Evolutionary conservation across 2,113 vertebrate species (phyloP), one percentile per base, ranked within the genome.

Genomic region (Sciurus niger): DNA sequence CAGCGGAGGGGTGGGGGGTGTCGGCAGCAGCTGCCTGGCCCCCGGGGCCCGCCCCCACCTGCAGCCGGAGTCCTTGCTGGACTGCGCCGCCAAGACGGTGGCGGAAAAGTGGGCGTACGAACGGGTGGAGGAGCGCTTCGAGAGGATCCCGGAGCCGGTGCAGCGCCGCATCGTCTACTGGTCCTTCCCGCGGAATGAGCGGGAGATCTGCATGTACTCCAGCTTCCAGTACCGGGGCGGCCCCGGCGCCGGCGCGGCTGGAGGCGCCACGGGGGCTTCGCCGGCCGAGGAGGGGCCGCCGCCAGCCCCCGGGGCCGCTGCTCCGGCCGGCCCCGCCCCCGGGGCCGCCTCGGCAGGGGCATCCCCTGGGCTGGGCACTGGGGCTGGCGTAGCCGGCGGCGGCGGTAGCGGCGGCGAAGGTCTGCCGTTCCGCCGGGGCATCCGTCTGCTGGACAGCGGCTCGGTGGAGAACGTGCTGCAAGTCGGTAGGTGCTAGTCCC

Each of bases 161-260:
- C 99, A 99, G 98, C 99, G 99, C 96, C 99, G 99, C 98, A 99
- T 99, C 98, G 99, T 99, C 93, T 99, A 99, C 98, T 99, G 99
- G 99, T 99, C 99, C 96, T 99, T 99, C 91, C 99, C 99, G 89
- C 99, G 99, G 96, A 99, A 99, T 98, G 99, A 99, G 97, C 99
- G 99, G 98, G 99, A 99, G 98, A 99, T 99, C 99, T 99, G 99
- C 98, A 99, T 99, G 99, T 99, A 99, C 98, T 99, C 99, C 95
- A 99, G 99, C 97, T 99, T 99, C 98, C 99, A 99, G 98, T 99
- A 99, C 98, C 99, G 99, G 11, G 98, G 98, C 72, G 98, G 98
- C 94, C 98, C 99, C 70, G 98, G 99, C 97, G 99, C 99, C 90
- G 98, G 98, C 97, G 96, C 98, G 82, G 97, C 98, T 72, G 96